Conservation (phyloP, 2,797 vertebrate genomes). For the Mus caroli region DNA sequence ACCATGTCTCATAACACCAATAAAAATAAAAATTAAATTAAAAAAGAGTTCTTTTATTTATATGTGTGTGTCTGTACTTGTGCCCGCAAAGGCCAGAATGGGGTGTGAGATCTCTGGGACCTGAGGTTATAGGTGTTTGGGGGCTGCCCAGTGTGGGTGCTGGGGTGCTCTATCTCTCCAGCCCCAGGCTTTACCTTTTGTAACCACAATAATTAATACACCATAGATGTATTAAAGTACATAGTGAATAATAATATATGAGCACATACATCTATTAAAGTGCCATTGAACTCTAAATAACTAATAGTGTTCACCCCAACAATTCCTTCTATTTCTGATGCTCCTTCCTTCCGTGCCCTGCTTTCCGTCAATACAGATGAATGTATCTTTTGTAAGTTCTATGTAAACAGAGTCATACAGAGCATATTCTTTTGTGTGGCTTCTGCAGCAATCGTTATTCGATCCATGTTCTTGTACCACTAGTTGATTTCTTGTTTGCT, state of each 20-base stretch:
- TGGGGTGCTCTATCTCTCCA: not conserved
- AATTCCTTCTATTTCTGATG: conserved; percentile 17
- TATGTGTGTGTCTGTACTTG: not conserved
- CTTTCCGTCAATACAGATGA: not conserved
- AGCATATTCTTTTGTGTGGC: not conserved
- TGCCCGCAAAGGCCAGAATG: not conserved
- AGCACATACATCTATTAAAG: not conserved
- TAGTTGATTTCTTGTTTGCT: not conserved
- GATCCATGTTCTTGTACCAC: not conserved
- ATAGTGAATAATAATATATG: not conserved
- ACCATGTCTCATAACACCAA: not conserved
- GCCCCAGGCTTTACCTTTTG: not conserved
- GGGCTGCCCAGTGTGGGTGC: too few species aligned
- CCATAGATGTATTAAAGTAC: not conserved
- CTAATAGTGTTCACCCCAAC: not conserved
- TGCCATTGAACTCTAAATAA: conserved; percentile 9
- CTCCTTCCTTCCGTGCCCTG: not conserved
- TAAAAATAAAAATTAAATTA: not conserved
- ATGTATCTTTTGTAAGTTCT: not conserved
- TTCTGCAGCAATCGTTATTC: not conserved
- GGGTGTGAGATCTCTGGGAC: not conserved
- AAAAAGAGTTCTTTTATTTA: not conserved
- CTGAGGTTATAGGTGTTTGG: not conserved
- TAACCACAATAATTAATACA: not conserved
- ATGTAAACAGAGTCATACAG: not conserved